phyloP scores from a whole-genome alignment of 92 coral and sea anemone genomes.

The Porites cylindrica region DNA sequence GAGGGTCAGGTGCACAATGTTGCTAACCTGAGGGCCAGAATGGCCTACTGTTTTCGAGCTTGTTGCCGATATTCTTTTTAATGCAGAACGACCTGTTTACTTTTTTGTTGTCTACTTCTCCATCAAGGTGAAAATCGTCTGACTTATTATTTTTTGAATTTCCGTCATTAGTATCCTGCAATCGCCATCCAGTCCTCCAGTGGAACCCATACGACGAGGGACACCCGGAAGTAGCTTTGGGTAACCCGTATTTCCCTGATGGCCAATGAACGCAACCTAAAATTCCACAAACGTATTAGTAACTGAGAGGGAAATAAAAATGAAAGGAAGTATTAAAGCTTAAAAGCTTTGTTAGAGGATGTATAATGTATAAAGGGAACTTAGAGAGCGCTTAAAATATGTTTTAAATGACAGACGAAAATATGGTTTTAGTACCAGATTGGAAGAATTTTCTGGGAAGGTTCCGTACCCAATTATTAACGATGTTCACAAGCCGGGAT shows the following conservation, averaged over 20 bases:
- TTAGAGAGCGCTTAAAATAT: too few species aligned
- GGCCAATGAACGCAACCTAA: constrained; percentile 27
- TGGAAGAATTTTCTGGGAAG: too few species aligned
- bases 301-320: too few species aligned
- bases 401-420: too few species aligned
- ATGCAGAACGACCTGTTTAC: constrained; percentile 31
- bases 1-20: too few species aligned
- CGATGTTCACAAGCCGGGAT: too few species aligned
- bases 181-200: constrained; percentile 42
- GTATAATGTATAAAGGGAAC: too few species aligned
- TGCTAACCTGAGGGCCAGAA: constrained; percentile 10
- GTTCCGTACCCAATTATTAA: too few species aligned
- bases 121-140: constrained; percentile 35
- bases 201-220: constrained; percentile 30
- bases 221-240: constrained; percentile 44
- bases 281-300: too few species aligned
- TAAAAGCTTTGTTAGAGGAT: too few species aligned
- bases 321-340: too few species aligned
- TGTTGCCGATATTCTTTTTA: background rate
- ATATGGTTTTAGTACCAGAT: too few species aligned
- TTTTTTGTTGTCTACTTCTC: constrained; percentile 15
- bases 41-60: background rate
- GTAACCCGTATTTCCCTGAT: constrained; percentile 35
- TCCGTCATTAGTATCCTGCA: constrained; percentile 29
- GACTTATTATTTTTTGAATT: constrained; percentile 31